Base-by-base conservation (phyloP, 1,140 invertebrate genomes). In the Camponotus pennsylvanicus region DNA sequence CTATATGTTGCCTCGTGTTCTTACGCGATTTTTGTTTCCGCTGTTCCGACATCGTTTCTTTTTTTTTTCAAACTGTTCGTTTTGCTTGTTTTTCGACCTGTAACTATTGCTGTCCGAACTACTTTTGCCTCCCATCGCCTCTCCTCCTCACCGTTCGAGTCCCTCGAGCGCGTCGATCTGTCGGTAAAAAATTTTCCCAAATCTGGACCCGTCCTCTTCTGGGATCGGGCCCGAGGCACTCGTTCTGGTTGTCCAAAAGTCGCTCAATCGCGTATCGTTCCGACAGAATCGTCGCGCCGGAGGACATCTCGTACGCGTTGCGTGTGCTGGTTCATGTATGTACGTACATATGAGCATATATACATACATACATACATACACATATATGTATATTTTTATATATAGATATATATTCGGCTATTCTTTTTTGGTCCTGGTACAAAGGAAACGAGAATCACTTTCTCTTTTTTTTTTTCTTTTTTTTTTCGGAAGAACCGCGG, bases 321-420 rank as follows among this genome's bases (percentile, higher is more conserved):
- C 76, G 88, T 87, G 88, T 86, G 64, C 55, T 61, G 45, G 37
- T 70, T 86, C 52, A 84, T 67, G 69, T 82, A 87, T 78, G 86
- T 89, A 90, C 88, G 89, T 90, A 90, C 42, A 66, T 73, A 52
- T 5, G 77, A 40, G 37, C 64, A 42, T 80, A 80, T 57, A 52
- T 88, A 84, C 75, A 75, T 69, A 82, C 83, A 79, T 89, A 90
- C 89, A 90, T 89, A 90, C 89, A 90, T 90, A 90, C 86, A 90
- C 86, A 88, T 90, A 90, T 90, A 90, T 90, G 82, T 90, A 88
- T 90, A 90, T 85, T 64, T 90, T 67, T 90, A 91, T 91, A 91
- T 91, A 91, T 91, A 91, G 86, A 91, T 91, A 91, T 90, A 86
- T 90, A 77, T 86, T 66, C 85, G 85, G 85, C 88, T 91, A 91